Evolutionary conservation across 1,140 invertebrate genomes (phyloP).

Genomic region (Orchestia grillus): DNA sequence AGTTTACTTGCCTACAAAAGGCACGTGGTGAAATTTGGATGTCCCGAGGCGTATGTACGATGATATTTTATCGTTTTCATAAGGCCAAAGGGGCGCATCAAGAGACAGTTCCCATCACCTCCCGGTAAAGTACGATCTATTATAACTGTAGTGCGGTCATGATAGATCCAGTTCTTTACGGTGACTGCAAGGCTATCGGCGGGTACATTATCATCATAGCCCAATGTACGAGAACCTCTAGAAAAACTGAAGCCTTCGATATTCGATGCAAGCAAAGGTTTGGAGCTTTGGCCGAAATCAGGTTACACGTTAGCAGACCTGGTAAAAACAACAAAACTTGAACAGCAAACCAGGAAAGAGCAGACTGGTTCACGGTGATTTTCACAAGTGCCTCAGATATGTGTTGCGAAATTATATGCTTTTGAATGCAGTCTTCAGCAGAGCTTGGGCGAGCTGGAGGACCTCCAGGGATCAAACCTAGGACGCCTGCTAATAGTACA

Average conservation of each 20-base stretch:
- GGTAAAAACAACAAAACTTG: background rate
- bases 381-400: background rate
- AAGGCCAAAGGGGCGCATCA: background rate
- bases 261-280: background rate
- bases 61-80: conserved; percentile 16
- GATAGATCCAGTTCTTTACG: conserved; percentile 48
- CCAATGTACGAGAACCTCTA: background rate
- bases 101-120: conserved; percentile 5
- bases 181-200: background rate
- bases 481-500: background rate
- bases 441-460: background rate
- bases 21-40: background rate
- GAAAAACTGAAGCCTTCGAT: background rate
- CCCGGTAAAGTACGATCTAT: background rate
- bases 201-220: background rate
- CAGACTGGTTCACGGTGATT: background rate
- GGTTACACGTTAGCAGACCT: background rate
- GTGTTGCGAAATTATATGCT: background rate
- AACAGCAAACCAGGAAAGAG: background rate
- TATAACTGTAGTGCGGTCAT: conserved; percentile 32
- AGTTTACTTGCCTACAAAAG: background rate
- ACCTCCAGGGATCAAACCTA: background rate
- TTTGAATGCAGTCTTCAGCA: background rate
- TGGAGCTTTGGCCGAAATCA: background rate
- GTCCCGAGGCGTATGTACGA: background rate